These are phyloP conservation scores for Cyclargus thomasi DNA, from an alignment of 1,140 invertebrate species.

Conservation along the genomic window DNA sequence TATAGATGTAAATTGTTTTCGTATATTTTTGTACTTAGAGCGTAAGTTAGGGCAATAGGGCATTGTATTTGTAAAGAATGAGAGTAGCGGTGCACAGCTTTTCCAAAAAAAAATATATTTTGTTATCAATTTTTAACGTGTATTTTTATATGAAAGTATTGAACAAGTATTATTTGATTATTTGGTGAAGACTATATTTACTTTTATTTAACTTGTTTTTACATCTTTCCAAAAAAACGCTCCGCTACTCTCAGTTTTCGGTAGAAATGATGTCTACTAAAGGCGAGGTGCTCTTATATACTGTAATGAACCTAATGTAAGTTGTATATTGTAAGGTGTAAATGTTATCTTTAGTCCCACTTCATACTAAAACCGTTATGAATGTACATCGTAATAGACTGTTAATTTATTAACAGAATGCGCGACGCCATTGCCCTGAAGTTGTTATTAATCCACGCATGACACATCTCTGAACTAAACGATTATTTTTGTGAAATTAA, in stretches of 20 bases:
- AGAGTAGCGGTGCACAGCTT: not conserved
- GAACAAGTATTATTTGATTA: not conserved
- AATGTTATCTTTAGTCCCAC: not conserved
- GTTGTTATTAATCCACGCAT: too few species aligned
- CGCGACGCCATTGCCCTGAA: not conserved
- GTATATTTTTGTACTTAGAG: conserved; percentile 64
- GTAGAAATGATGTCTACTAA: conserved; percentile 2
- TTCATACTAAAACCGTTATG: not conserved
- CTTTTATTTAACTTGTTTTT: too few species aligned
- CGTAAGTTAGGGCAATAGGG: conserved; percentile 27
- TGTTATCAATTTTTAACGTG: not conserved
- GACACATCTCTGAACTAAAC: too few species aligned
- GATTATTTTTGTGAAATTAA: conserved; percentile 11
- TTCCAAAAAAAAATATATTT: not conserved
- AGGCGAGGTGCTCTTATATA: conserved; percentile 4
- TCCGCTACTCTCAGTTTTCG: not conserved
- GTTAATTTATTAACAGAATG: not conserved
- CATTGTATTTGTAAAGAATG: not conserved
- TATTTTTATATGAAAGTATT: not conserved
- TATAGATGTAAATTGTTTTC: conserved; percentile 51
- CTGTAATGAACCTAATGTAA: not conserved
- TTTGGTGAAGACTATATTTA: not conserved
- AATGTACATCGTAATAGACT: conserved; percentile 4
- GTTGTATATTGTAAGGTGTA: conserved; percentile 6
- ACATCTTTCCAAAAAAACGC: not conserved